phyloP scores from a whole-genome alignment of 2,888 invertebrate species.

The Leptodirus hochenwartii region DNA sequence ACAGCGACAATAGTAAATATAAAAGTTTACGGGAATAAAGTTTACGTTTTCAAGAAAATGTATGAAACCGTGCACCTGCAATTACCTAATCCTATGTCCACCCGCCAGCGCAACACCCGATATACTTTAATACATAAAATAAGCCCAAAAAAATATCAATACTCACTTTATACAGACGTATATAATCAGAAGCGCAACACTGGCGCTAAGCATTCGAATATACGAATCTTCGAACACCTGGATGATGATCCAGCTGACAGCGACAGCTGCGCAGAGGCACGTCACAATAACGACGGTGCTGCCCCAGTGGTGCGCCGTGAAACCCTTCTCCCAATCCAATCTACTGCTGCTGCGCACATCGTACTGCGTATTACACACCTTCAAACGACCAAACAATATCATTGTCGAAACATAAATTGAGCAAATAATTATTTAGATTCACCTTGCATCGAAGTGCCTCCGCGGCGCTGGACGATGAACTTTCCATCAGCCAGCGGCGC shows the following conservation, averaged over 20 bases:
- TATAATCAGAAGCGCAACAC: constrained; percentile 61
- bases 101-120: too few species aligned
- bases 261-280: constrained; percentile 57
- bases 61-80: too few species aligned
- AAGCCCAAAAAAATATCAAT: too few species aligned
- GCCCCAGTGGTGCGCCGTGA: constrained; percentile 68
- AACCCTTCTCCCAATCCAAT: constrained; percentile 70
- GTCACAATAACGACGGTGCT: constrained; percentile 65
- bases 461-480: constrained; percentile 15
- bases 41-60: too few species aligned
- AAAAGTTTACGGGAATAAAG: too few species aligned
- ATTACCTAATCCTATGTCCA: too few species aligned
- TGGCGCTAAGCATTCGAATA: constrained; percentile 62
- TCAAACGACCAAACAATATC: neutral
- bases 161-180: constrained; percentile 67
- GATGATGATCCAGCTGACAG: constrained; percentile 62
- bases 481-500: constrained; percentile 78
- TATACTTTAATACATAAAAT: too few species aligned
- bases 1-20: neutral
- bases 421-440: neutral
- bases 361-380: constrained; percentile 71
- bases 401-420: neutral
- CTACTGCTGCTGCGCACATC: constrained; percentile 58
- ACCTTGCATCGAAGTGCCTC: neutral
- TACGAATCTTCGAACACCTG: constrained; percentile 62